phyloP scores from a whole-genome alignment of 2,888 invertebrate species.

The Shargacucullia verbasci region DNA sequence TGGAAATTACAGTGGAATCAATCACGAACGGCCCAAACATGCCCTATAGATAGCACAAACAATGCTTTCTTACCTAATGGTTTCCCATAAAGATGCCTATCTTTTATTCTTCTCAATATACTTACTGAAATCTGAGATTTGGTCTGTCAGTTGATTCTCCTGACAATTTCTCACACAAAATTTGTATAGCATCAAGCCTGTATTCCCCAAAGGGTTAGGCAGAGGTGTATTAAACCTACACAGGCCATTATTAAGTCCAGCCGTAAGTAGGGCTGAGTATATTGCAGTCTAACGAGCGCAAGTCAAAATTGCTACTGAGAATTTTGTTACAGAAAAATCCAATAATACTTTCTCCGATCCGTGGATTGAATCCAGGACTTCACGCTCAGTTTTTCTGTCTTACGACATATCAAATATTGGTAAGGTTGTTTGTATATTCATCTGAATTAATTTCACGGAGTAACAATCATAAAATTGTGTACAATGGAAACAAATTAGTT shows the following conservation, averaged over 20 bases:
- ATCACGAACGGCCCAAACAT: constrained; percentile 85
- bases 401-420: constrained; percentile 14
- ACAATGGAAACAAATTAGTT: constrained; percentile 40
- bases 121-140: constrained; percentile 47
- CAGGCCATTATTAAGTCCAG: too few relatives aligned
- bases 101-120: constrained; percentile 61
- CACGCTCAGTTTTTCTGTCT: too few relatives aligned
- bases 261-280: too few relatives aligned
- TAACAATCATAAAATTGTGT: constrained; percentile 21
- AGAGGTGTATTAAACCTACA: too few relatives aligned
- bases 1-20: constrained; percentile 88
- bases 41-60: constrained; percentile 80
- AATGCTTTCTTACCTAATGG: constrained; percentile 78
- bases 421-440: constrained; percentile 33
- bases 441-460: constrained; percentile 24
- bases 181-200: too few relatives aligned
- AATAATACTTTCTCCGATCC: too few relatives aligned
- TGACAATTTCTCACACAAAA: background rate
- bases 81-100: constrained; percentile 74
- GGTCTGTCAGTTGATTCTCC: constrained; percentile 23
- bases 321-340: too few relatives aligned
- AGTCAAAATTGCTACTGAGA: too few relatives aligned
- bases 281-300: too few relatives aligned
- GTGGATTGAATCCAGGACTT: too few relatives aligned
- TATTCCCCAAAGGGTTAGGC: too few relatives aligned